Evolutionary conservation across 2,113 vertebrate genomes (phyloP), one percentile per base, ranked within the genome.

Genomic region (Hyla sarda): DNA sequence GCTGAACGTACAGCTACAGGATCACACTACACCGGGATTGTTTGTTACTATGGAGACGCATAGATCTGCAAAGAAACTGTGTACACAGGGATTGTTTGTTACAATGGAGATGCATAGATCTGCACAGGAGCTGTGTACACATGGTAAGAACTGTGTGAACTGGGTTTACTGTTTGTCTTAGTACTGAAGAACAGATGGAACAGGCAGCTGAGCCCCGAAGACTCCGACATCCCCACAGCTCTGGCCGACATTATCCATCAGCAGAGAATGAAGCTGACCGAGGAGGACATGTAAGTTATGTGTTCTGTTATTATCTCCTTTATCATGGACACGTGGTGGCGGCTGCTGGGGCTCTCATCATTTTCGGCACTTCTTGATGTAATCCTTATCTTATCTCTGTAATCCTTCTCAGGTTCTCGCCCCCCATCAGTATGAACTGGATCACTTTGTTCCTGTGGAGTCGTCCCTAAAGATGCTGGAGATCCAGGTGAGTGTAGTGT

Each of bases 221-320:
- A 99, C 86, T 88, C 96, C 58, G 97, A 98, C 62, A 96, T 99
- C 0, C 98, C 98, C 1, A 92, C 97, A 71, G 98, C 98, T 3
- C 92, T 99, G 89, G 97, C 97, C 1, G 98, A 99, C 89, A 96
- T 99, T 76, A 96, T 99, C 87, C 96, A 99, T 88, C 97, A 99
- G 89, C 96, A 99, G 92, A 95, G 97, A 89, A 96, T 93, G 0
- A 95, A 97, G 90, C 95, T 97, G 88, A 93, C 94, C 14, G 96
- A 96, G 84, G 96, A 97, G 81, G 96, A 99, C 91, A 96, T 98
- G 98, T 99, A 90, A 95, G 95, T 13, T 45, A 45, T 5, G 12
- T 7, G 69, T 3, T 2, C 21, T 10, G 4, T 47, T 4, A 47
- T 65, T 28, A 7, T 25, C 56, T 67, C 62, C 25, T 32, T 6